A percentile compares a stretch with the other conserved stretches of the same genome.
These are phyloP conservation scores for Channa maculata DNA, from an alignment of 2,113 vertebrate genomes.

Conservation along the genomic window DNA sequence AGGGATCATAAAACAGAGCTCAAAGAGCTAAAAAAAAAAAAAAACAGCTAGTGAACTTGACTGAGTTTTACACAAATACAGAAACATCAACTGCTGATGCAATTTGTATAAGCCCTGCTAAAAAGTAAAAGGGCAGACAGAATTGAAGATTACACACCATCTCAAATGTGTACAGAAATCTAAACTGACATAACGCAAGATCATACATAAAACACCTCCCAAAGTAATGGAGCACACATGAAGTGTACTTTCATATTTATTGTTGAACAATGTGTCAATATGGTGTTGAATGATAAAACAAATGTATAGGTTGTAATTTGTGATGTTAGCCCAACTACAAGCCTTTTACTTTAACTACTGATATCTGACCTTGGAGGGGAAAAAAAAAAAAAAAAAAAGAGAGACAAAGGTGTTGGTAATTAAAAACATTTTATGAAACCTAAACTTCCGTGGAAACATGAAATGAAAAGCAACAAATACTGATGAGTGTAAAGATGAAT, in stretches of 20 bases:
- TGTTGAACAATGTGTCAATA: background rate
- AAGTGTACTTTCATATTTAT: no score
- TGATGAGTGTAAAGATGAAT: background rate
- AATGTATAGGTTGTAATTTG: background rate
- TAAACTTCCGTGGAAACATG: background rate
- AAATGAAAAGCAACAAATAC: slow-evolving; percentile 9
- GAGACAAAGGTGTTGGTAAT: background rate
- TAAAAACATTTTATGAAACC: background rate
- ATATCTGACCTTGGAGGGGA: background rate
- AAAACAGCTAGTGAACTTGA: background rate
- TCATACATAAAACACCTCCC: no score
- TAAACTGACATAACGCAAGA: background rate
- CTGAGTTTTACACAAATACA: slow-evolving; percentile 3
- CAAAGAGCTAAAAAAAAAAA: slow-evolving; percentile 3
- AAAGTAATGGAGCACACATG: slow-evolving; percentile 9
- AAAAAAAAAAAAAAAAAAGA: background rate
- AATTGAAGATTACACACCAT: background rate
- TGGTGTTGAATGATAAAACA: background rate
- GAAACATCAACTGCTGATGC: slow-evolving; percentile 3
- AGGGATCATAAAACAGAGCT: slow-evolving; percentile 7
- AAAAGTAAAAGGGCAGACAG: background rate
- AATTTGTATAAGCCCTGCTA: slow-evolving; percentile 1
- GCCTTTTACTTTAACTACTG: background rate
- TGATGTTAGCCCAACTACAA: background rate
- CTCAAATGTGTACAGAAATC: background rate